Evolutionary conservation across 2,113 vertebrate species (phyloP).

Genomic region (Atractosteus spatula): DNA sequence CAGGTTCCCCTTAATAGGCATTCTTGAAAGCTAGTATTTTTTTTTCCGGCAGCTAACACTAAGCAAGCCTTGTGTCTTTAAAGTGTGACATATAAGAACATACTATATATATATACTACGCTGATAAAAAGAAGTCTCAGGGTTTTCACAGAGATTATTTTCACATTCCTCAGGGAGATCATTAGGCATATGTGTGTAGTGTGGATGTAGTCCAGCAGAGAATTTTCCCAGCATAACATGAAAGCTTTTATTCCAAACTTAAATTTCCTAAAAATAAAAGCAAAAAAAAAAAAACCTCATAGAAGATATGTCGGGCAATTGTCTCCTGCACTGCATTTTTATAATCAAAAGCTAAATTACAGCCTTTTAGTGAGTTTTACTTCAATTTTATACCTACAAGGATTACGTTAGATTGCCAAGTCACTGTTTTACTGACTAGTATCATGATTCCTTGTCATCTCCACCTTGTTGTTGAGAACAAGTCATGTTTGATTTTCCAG

Average conservation of each 20-base stretch:
- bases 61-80: background rate
- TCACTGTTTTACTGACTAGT: too few species aligned
- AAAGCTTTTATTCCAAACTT: constrained; percentile 37
- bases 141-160: constrained; percentile 37
- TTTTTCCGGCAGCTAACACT: too few species aligned
- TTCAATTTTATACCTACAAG: too few species aligned
- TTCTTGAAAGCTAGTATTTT: too few species aligned
- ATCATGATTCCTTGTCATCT: too few species aligned
- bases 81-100: background rate
- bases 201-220: constrained; percentile 32
- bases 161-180: constrained; percentile 50
- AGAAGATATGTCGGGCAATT: background rate
- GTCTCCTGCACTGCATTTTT: background rate
- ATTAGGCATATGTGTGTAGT: constrained; percentile 45
- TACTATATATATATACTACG: too few species aligned
- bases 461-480: too few species aligned
- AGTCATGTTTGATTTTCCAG: too few species aligned
- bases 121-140: constrained; percentile 11
- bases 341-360: too few species aligned
- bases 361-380: too few species aligned
- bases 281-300: background rate
- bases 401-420: too few species aligned
- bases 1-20: too few species aligned
- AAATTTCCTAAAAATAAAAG: constrained; percentile 22
- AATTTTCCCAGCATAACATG: constrained; percentile 48